Evolutionary conservation across 2,888 invertebrate species (phyloP).

Genomic region (Matsumyia berberina): DNA sequence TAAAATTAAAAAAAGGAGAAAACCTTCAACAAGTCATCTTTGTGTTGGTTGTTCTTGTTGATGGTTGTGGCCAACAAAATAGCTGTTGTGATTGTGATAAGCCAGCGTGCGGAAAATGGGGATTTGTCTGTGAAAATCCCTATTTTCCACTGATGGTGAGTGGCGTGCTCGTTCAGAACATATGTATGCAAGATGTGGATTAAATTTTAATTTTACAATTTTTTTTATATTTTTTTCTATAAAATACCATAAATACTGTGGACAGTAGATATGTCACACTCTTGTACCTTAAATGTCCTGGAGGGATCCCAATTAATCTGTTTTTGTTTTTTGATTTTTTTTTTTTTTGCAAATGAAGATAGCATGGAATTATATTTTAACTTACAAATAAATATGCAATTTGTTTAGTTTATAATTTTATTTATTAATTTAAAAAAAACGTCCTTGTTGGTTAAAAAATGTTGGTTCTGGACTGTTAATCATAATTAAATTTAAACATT

Average conservation of each 20-base stretch:
- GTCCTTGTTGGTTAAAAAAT: conserved; percentile 19
- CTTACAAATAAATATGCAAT: conserved; percentile 74
- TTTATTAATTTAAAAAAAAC: neutral
- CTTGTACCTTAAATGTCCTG: conserved; percentile 85
- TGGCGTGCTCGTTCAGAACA: conserved; percentile 36
- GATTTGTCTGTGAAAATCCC: conserved; percentile 48
- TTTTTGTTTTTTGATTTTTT: conserved; percentile 82
- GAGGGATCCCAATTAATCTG: conserved; percentile 85
- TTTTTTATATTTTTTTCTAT: conserved; percentile 17
- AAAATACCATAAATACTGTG: conserved; percentile 56
- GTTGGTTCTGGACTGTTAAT: too few species aligned
- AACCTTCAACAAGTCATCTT: conserved; percentile 61
- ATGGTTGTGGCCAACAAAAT: conserved; percentile 38
- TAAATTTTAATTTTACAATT: conserved; percentile 23
- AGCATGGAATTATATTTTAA: conserved; percentile 79
- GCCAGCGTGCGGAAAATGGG: conserved; percentile 54
- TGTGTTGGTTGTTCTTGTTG: conserved; percentile 7
- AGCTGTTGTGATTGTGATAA: conserved; percentile 71
- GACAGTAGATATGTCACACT: conserved; percentile 54
- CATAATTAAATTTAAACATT: too few species aligned
- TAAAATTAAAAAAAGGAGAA: conserved; percentile 28
- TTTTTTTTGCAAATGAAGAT: conserved; percentile 78
- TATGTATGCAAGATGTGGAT: conserved; percentile 43
- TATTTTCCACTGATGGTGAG: conserved; percentile 26
- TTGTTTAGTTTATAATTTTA: conserved; percentile 17